A percentile compares a stretch with the other conserved stretches of the same genome.
Evolutionary conservation across 2,113 vertebrate genomes (phyloP).

Genomic region (Dissostichus mawsoni): DNA sequence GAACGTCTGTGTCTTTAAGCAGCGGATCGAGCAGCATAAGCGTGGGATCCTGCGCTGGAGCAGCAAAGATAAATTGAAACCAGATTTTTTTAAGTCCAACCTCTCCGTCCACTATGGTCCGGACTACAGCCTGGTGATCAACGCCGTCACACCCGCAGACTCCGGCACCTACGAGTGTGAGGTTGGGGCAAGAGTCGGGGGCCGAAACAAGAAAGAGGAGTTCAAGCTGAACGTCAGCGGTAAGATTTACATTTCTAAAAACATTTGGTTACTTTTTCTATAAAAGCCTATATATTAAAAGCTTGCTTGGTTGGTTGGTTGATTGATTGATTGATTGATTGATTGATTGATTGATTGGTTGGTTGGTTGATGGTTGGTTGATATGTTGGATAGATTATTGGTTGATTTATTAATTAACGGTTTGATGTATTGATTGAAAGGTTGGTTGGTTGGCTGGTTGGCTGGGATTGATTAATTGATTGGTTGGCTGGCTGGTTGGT

Average conservation of each 20-base stretch:
- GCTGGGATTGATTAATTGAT: no score
- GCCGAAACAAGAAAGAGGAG: neutral
- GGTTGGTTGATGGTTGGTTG: no score
- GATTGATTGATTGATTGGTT: no score
- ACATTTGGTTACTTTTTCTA: no score
- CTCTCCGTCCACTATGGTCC: neutral
- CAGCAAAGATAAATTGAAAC: fast-evolving
- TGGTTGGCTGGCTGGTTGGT: no score
- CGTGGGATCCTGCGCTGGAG: slow-evolving; percentile 25
- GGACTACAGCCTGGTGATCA: slow-evolving; percentile 45
- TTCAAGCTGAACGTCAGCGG: slow-evolving; percentile 63
- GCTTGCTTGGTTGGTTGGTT: no score
- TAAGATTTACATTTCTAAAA: slow-evolving; percentile 39
- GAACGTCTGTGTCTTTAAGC: slow-evolving; percentile 1
- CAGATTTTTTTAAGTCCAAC: fast-evolving
- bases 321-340: no score
- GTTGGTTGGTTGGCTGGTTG: no score
- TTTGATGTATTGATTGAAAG: no score
- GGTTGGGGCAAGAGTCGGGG: slow-evolving; percentile 50
- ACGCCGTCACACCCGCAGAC: slow-evolving; percentile 40
- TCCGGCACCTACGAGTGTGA: slow-evolving; percentile 70
- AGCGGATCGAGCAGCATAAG: fast-evolving
- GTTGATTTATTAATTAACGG: no score
- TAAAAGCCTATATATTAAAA: no score
- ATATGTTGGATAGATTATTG: no score